Evolutionary conservation across 1,140 invertebrate genomes (phyloP).

Genomic region (Ceratosolen solmsi): DNA sequence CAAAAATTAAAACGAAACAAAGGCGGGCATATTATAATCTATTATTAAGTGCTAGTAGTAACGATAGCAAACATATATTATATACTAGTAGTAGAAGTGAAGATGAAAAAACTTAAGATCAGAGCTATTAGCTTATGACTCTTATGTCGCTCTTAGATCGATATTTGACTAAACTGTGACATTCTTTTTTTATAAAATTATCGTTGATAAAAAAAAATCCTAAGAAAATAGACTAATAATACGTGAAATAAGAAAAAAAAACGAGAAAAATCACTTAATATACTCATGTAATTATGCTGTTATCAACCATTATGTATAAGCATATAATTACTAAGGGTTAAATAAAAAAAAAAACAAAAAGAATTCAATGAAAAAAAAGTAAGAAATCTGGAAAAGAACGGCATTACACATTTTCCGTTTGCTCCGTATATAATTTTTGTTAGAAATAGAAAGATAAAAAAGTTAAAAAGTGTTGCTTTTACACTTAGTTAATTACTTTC

Average conservation of each 20-base stretch:
- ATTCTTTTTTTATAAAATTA: too few species aligned
- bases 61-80: slow-evolving; percentile 30
- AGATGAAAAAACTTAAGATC: slow-evolving; percentile 45
- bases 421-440: not conserved
- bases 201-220: slow-evolving; percentile 9
- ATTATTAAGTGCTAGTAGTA: slow-evolving; percentile 42
- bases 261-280: slow-evolving; percentile 15
- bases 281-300: not conserved
- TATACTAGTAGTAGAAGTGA: slow-evolving; percentile 27
- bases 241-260: slow-evolving; percentile 8
- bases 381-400: slow-evolving; percentile 25
- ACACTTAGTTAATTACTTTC: not conserved
- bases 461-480: slow-evolving; percentile 17
- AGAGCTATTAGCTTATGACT: slow-evolving; percentile 30
- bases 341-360: slow-evolving; percentile 6
- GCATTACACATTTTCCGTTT: slow-evolving; percentile 23
- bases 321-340: not conserved
- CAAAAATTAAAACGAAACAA: slow-evolving; percentile 39
- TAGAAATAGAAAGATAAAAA: slow-evolving; percentile 22
- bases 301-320: not conserved
- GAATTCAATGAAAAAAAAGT: not conserved
- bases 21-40: slow-evolving; percentile 46
- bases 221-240: slow-evolving; percentile 27
- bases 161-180: slow-evolving; percentile 42
- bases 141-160: slow-evolving; percentile 18